Evolutionary conservation across 2,888 invertebrate genomes (phyloP).

Genomic region (Euplexia lucipara): DNA sequence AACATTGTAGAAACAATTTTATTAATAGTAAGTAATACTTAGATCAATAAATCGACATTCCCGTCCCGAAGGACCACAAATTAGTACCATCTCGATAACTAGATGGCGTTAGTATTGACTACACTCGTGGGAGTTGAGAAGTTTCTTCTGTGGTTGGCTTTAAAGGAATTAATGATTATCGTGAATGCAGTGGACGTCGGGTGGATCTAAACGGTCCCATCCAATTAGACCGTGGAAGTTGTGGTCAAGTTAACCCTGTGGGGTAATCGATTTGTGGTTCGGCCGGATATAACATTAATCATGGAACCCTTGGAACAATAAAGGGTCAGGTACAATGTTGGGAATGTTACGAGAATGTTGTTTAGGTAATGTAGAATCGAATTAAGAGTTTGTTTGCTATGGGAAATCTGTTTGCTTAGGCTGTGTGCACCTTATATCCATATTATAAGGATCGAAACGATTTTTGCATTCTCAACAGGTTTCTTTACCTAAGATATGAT

Average conservation of each 20-base stretch:
- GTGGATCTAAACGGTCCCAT: constrained; percentile 40
- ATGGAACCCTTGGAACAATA: constrained; percentile 14
- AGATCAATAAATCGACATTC: constrained; percentile 24
- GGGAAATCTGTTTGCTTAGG: not conserved
- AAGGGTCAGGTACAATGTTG: constrained; percentile 26
- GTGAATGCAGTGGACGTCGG: constrained; percentile 38
- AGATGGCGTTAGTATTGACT: constrained; percentile 33
- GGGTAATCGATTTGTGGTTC: constrained; percentile 32
- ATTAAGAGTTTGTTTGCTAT: not conserved
- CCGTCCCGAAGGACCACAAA: constrained; percentile 20
- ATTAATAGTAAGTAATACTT: no score
- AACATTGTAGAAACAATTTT: constrained; percentile 19
- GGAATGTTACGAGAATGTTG: constrained; percentile 18
- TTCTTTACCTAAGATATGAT: not conserved
- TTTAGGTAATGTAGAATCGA: not conserved
- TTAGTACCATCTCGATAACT: constrained; percentile 24
- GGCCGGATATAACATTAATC: constrained; percentile 24
- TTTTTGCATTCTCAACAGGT: not conserved
- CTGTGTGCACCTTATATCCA: not conserved
- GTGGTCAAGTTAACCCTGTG: constrained; percentile 23
- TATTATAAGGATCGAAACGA: not conserved
- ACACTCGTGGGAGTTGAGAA: constrained; percentile 13
- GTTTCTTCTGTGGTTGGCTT: not conserved
- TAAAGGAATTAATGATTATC: constrained; percentile 34
- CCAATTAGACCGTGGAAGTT: constrained; percentile 41